Evolutionary conservation across 2,113 vertebrate species (phyloP).

Genomic region (Microtus montanus): DNA sequence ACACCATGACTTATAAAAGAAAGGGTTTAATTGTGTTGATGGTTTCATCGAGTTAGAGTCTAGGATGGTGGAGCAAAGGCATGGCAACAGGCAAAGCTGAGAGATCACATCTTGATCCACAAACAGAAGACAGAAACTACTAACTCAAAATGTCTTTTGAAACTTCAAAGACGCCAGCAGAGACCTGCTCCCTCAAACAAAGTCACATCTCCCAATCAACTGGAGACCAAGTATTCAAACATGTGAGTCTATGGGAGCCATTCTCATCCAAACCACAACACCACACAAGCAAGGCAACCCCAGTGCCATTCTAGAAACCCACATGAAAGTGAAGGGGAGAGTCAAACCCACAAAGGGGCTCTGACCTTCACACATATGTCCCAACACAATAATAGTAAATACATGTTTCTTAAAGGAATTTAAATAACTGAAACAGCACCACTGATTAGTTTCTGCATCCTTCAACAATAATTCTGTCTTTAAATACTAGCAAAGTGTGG

Average conservation of each 20-base stretch:
- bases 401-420: not conserved
- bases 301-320: not conserved
- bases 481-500: conserved; percentile 30
- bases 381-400: not conserved
- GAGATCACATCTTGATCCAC: not conserved
- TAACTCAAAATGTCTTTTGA: not conserved
- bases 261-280: not conserved
- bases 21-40: not conserved
- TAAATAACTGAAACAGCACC: conserved; percentile 41
- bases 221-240: not conserved
- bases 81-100: not conserved
- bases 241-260: not conserved
- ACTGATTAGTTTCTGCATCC: conserved; percentile 21
- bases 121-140: not conserved
- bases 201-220: not conserved
- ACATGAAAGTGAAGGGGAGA: not conserved
- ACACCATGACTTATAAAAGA: not conserved
- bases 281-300: not conserved
- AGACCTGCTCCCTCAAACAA: not conserved
- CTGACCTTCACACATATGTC: not conserved
- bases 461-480: conserved; percentile 26
- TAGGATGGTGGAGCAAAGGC: not conserved
- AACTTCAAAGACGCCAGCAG: not conserved
- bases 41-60: not conserved
- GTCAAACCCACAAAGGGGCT: not conserved